Evolutionary conservation across 2,113 vertebrate genomes (phyloP).

Genomic region (Calonectris borealis): DNA sequence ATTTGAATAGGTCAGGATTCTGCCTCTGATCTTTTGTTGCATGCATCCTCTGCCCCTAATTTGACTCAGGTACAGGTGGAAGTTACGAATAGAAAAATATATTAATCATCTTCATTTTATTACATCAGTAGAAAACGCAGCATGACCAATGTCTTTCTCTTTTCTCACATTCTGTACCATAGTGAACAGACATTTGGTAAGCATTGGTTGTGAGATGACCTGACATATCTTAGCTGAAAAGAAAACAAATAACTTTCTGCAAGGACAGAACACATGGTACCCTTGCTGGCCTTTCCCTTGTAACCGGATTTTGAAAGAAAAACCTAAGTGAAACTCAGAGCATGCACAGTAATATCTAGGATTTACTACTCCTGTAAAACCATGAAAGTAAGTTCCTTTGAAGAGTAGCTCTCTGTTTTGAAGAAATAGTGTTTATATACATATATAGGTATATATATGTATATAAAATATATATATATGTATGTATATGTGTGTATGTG

Average conservation of each 20-base stretch:
- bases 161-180: background rate
- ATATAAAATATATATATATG: accelerated
- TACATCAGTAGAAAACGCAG: background rate
- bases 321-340: background rate
- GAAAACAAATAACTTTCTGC: background rate
- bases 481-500: background rate
- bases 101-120: background rate
- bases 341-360: background rate
- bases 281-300: background rate
- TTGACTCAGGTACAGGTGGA: background rate
- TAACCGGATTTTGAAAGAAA: background rate
- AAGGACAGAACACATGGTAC: background rate
- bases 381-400: background rate
- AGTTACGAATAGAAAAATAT: background rate
- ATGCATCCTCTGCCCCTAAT: background rate
- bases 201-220: background rate
- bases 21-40: background rate
- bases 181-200: background rate
- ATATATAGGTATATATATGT: too few relatives aligned
- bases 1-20: background rate
- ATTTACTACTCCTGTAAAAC: background rate
- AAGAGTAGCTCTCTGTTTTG: background rate
- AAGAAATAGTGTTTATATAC: background rate
- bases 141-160: background rate
- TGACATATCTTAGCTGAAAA: background rate